phyloP scores from a whole-genome alignment of 2,113 vertebrate genomes.

The Ammospiza nelsoni region DNA sequence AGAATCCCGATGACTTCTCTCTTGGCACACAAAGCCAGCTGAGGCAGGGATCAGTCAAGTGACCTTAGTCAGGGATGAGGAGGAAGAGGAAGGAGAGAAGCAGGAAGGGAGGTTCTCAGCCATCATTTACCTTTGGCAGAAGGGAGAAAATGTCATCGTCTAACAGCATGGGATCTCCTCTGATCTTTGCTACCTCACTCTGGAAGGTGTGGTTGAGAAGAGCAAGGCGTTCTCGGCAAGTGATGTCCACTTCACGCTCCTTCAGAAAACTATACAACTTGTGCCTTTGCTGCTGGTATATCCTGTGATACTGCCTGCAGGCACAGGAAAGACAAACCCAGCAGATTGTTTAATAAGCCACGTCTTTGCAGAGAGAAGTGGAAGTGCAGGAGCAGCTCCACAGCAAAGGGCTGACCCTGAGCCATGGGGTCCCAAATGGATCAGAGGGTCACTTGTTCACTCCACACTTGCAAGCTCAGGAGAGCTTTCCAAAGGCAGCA shows the following conservation, averaged over 20 bases:
- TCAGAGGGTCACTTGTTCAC: neutral
- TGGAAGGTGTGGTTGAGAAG: constrained; percentile 69
- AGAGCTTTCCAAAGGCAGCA: neutral
- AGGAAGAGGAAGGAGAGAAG: neutral
- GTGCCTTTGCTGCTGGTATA: neutral
- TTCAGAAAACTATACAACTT: neutral
- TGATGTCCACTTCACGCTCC: rapidly evolving
- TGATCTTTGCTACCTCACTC: constrained; percentile 54
- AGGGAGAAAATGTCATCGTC: constrained; percentile 71
- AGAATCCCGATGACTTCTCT: neutral
- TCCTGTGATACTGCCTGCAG: neutral
- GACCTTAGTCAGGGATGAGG: neutral
- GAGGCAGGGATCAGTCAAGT: neutral
- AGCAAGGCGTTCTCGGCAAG: neutral
- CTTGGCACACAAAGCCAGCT: neutral
- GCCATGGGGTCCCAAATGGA: rapidly evolving
- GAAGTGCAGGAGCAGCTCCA: neutral
- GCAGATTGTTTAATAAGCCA: neutral
- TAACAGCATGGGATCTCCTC: constrained; percentile 65
- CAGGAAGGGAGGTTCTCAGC: neutral
- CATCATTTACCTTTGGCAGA: constrained; percentile 79
- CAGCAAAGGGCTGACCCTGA: neutral
- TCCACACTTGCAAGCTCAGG: neutral
- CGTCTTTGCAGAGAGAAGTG: neutral
- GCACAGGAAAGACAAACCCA: neutral